Percentiles rank a stretch among this genome's conserved stretches.
Evolutionary conservation across 2,888 invertebrate species (phyloP).

Genomic region (Orchestes rusci): DNA sequence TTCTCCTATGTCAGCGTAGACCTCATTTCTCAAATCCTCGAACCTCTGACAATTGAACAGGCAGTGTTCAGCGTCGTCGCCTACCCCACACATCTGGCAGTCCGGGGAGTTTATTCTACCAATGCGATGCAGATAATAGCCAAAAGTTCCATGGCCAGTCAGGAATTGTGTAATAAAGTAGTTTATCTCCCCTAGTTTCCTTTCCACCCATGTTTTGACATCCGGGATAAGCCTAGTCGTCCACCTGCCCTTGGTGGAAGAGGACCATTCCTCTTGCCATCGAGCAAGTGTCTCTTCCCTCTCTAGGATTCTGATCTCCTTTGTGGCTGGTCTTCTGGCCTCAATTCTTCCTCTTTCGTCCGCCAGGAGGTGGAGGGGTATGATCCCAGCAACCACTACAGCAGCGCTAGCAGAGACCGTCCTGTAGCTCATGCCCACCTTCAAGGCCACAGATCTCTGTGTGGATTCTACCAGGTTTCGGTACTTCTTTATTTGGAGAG

Average conservation of each 20-base stretch:
- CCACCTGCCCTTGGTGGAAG: not conserved
- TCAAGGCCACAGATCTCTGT: not conserved
- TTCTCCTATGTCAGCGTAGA: not conserved
- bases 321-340: not conserved
- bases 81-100: not conserved
- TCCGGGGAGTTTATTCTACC: not conserved
- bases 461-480: not conserved
- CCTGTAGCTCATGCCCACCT: not conserved
- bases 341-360: not conserved
- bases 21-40: not conserved
- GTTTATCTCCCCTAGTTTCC: not conserved
- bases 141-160: not conserved
- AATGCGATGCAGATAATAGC: not conserved
- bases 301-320: not conserved
- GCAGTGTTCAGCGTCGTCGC: slow-evolving; percentile 1
- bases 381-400: not conserved
- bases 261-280: not conserved
- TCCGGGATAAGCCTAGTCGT: not conserved
- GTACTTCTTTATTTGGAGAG: not conserved
- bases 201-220: not conserved
- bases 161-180: slow-evolving; percentile 1
- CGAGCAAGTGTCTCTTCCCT: not conserved
- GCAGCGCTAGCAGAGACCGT: slow-evolving; percentile 1
- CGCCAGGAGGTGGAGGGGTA: not conserved
- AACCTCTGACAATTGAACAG: not conserved